phyloP scores from a whole-genome alignment of 2,888 invertebrate species.

The Aspidiotus rigidus region DNA sequence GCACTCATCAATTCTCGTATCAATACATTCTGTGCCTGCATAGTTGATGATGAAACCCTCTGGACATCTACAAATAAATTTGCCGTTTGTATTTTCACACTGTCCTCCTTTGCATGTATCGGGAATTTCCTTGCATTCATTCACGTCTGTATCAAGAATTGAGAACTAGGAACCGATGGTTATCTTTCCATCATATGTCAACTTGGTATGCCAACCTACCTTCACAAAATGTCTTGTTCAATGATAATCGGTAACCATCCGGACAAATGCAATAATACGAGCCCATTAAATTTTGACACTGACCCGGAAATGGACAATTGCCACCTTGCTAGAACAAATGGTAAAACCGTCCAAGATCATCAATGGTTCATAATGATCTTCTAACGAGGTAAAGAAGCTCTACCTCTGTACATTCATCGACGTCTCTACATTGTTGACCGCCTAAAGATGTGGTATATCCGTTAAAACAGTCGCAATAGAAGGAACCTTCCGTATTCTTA shows the following conservation, averaged over 20 bases:
- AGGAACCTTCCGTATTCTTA: conserved; percentile 68
- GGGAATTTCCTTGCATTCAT: conserved; percentile 64
- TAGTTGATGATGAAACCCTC: conserved; percentile 61
- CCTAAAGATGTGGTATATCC: conserved; percentile 67
- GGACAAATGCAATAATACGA: conserved; percentile 68
- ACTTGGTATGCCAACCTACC: conserved; percentile 40
- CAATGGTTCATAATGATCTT: conserved; percentile 7
- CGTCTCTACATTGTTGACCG: conserved; percentile 66
- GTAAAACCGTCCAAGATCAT: conserved; percentile 2
- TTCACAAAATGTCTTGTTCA: conserved; percentile 51
- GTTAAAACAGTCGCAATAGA: conserved; percentile 68
- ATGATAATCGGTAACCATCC: conserved; percentile 62
- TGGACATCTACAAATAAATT: conserved; percentile 73
- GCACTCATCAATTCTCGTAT: conserved; percentile 65
- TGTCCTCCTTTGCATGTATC: conserved; percentile 70
- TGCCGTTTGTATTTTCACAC: conserved; percentile 73
- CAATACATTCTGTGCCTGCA: conserved; percentile 60
- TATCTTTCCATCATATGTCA: background rate
- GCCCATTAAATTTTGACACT: conserved; percentile 61
- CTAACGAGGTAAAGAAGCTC: conserved; percentile 16
- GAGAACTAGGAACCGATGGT: background rate
- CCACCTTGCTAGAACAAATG: conserved; percentile 46
- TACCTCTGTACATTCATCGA: conserved; percentile 67
- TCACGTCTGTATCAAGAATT: conserved; percentile 55
- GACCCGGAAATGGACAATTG: conserved; percentile 55